Evolutionary conservation across 2,797 vertebrate species (phyloP), one percentile per base, ranked within the genome.

Genomic region (Phataginus tetradactyla): DNA sequence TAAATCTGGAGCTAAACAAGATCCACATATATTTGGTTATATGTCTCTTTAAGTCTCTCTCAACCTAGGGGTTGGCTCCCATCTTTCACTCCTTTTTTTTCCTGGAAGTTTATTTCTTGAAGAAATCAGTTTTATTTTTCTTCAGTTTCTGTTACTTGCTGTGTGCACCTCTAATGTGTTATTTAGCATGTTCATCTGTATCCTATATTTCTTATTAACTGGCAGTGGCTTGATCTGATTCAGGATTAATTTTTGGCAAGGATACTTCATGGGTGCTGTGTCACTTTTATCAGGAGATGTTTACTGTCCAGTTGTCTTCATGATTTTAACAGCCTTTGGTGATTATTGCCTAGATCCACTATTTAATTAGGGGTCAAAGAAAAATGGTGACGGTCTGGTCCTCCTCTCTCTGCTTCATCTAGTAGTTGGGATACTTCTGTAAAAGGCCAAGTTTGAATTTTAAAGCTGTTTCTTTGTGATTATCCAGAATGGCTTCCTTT

Each of bases 401-500:
- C 8, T 69, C 7, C 34, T 78, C 75, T 61, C 53, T 53, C 13
- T 29, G 66, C 18, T 55, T 84, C 6, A 45, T 25, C 39, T 90
- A 0, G 89, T 42, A 42, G 15, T 34, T 84, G 57, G 17, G 29
- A n/a, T 85, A 37, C 23, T 88, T 94, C 27, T 68, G 1, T 57
- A 68, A 66, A 79, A 37, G 68, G 59, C 57, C 57, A 69, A 23
- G 1, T 75, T 85, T 84, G 39, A 91, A 66, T 89, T 74, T 84
- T 89, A 89, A 84, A 94, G 20, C 18, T 53, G 4, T 78, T 86
- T 78, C 20, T 85, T 80, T 96, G 32, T 90, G 59, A 49, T 87
- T 97, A 69, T 95, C 53, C 89, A 98, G 96, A 77, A 99, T 99
- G 99, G 99, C 99, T 80, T 99, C 99, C 5, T 99, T 99, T 97